Percentiles rank a stretch among this genome's conserved stretches.
Evolutionary conservation across 2,797 vertebrate species (phyloP).

Genomic region (Amphiprion clarkii): DNA sequence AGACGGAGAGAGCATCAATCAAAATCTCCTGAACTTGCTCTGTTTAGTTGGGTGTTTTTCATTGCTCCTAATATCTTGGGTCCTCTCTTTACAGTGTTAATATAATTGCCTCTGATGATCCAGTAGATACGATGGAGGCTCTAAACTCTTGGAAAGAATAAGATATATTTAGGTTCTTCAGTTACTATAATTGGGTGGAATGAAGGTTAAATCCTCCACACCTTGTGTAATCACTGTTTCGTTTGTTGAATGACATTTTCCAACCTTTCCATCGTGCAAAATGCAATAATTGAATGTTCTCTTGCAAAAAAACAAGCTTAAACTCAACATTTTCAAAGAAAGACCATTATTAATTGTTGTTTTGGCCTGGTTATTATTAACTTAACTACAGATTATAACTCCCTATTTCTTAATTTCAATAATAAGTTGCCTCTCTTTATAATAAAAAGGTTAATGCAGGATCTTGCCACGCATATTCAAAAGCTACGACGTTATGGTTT

Average conservation of each 20-base stretch:
- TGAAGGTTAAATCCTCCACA: background rate
- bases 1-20: slow-evolving; percentile 24
- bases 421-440: background rate
- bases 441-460: background rate
- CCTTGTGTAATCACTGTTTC: background rate
- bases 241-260: background rate
- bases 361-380: background rate
- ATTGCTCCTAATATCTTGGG: slow-evolving; percentile 20
- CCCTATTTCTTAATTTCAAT: background rate
- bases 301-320: background rate
- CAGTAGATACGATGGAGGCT: slow-evolving; percentile 1
- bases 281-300: background rate
- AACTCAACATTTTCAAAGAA: background rate
- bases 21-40: slow-evolving; percentile 34
- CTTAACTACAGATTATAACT: background rate
- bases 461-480: background rate
- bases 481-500: too few relatives aligned
- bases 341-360: background rate
- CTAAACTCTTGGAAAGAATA: slow-evolving; percentile 8
- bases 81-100: slow-evolving; percentile 22
- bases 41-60: slow-evolving; percentile 32
- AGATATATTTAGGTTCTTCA: slow-evolving; percentile 11
- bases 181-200: background rate
- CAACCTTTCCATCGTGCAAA: slow-evolving; percentile 10
- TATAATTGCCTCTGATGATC: slow-evolving; percentile 41